phyloP scores from a whole-genome alignment of 2,888 invertebrate species.

The Standfussiana lucernea region DNA sequence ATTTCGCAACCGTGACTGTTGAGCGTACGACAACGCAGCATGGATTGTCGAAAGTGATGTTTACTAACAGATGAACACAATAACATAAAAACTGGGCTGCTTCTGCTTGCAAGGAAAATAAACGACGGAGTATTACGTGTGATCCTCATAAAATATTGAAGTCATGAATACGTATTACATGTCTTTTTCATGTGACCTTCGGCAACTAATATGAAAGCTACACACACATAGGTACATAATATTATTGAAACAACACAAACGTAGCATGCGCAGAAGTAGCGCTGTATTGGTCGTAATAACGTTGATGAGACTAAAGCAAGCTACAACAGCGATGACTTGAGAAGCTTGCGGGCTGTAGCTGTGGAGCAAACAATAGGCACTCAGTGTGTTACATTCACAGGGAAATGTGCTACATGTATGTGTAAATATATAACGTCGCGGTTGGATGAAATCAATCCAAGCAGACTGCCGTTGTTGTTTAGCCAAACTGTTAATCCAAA shows the following conservation, averaged over 20 bases:
- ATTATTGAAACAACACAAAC: constrained; percentile 35
- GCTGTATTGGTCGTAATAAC: constrained; percentile 10
- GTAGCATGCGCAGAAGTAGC: constrained; percentile 29
- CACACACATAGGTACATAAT: constrained; percentile 16
- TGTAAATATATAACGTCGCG: constrained; percentile 62
- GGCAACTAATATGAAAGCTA: constrained; percentile 44
- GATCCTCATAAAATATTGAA: constrained; percentile 44
- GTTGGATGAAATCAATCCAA: constrained; percentile 62
- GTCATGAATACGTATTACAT: constrained; percentile 44
- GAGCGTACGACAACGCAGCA: constrained; percentile 67
- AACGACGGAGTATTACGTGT: constrained; percentile 20
- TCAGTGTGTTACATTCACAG: constrained; percentile 59
- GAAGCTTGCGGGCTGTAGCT: constrained; percentile 39
- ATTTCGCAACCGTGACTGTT: constrained; percentile 77
- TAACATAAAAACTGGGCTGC: constrained; percentile 41
- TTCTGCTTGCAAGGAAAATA: constrained; percentile 30
- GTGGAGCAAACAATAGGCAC: constrained; percentile 54
- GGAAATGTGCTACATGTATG: constrained; percentile 63
- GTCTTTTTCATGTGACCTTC: constrained; percentile 56
- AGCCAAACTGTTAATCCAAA: constrained; percentile 12
- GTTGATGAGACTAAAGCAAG: constrained; percentile 28
- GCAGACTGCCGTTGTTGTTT: constrained; percentile 29
- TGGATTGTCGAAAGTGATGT: constrained; percentile 71
- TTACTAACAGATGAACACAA: constrained; percentile 77
- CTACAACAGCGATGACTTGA: constrained; percentile 36